Conservation (phyloP, 2,113 vertebrate species). For the Amblyopsis rosae region DNA sequence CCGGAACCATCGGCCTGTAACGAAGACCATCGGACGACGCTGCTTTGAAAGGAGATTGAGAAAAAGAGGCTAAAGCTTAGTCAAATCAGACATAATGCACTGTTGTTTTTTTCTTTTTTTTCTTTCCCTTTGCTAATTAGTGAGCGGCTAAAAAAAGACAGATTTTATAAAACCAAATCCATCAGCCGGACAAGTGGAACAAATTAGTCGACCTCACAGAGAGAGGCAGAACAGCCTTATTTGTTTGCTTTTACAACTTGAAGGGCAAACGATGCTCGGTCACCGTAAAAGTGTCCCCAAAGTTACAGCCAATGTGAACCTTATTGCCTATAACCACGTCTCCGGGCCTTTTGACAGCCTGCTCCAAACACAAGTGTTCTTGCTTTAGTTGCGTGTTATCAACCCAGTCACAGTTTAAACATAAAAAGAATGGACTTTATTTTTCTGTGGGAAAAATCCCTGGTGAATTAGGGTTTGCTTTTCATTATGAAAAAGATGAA, state of each 20-base stretch:
- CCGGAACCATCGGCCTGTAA: constrained; percentile 67
- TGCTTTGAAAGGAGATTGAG: constrained; percentile 62
- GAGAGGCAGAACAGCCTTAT: constrained; percentile 60
- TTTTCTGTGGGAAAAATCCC: constrained; percentile 13
- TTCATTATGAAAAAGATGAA: constrained; percentile 29
- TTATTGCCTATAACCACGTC: background rate
- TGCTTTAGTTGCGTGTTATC: constrained; percentile 26
- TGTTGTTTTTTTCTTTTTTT: constrained; percentile 28
- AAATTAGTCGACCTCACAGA: constrained; percentile 71
- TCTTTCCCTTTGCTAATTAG: constrained; percentile 71
- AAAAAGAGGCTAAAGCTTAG: constrained; percentile 39
- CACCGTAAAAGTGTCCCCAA: constrained; percentile 52
- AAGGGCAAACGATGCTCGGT: constrained; percentile 69
- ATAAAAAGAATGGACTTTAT: constrained; percentile 24
- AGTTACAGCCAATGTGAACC: constrained; percentile 39
- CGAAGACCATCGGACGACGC: constrained; percentile 49
- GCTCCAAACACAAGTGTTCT: constrained; percentile 24
- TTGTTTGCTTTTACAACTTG: constrained; percentile 74
- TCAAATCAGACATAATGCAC: constrained; percentile 53
- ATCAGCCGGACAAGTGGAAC: constrained; percentile 81
- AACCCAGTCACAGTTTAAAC: constrained; percentile 6
- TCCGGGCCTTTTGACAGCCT: constrained; percentile 21
- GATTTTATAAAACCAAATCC: constrained; percentile 75
- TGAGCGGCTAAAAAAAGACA: constrained; percentile 73
- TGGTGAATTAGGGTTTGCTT: constrained; percentile 3